phyloP scores from a whole-genome alignment of 2,797 vertebrate species.

The Masticophis lateralis region DNA sequence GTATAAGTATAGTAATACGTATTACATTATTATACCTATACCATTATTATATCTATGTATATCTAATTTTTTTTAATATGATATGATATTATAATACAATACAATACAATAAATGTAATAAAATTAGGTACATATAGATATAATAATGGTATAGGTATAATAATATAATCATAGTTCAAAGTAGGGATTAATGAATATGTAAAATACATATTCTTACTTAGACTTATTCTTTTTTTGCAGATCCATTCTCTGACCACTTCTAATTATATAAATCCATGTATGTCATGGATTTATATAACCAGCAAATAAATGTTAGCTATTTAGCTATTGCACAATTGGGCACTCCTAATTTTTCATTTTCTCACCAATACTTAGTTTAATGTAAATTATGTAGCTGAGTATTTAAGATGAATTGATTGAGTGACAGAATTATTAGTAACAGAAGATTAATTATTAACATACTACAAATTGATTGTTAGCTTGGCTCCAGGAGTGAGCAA shows the following conservation, averaged over 20 bases:
- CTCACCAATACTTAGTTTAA: not conserved
- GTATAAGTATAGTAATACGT: too few relatives aligned
- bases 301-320: conserved; percentile 23
- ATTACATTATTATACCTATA: too few relatives aligned
- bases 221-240: conserved; percentile 14
- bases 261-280: conserved; percentile 12
- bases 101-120: too few relatives aligned
- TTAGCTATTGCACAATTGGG: conserved; percentile 22
- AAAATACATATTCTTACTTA: not conserved
- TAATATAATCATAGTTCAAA: conserved; percentile 19
- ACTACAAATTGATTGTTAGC: not conserved
- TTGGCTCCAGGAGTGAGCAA: not conserved
- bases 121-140: not conserved
- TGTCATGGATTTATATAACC: not conserved
- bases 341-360: conserved; percentile 24
- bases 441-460: conserved; percentile 8
- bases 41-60: too few relatives aligned
- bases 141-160: not conserved
- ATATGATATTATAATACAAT: too few relatives aligned
- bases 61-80: too few relatives aligned
- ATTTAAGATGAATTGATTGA: conserved; percentile 12
- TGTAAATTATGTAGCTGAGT: not conserved
- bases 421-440: not conserved
- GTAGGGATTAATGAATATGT: not conserved
- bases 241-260: conserved; percentile 8